A percentile compares a stretch with the other conserved stretches of the same genome.
phyloP scores from a whole-genome alignment of 2,888 invertebrate species.

The Opisthograptis luteolata region DNA sequence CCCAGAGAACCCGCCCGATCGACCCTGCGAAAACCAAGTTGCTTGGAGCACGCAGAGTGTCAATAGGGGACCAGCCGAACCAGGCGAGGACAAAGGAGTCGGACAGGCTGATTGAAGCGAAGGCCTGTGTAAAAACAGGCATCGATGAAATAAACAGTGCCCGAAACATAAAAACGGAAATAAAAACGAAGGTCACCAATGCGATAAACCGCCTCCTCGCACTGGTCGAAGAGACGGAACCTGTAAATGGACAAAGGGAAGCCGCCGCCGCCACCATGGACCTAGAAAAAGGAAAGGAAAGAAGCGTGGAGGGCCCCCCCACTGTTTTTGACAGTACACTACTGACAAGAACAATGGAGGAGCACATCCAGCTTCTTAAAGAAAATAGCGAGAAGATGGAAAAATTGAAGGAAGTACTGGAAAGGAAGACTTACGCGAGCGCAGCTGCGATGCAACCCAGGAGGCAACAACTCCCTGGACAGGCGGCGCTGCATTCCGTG shows the following conservation, averaged over 20 bases:
- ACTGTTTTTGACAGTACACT: neutral
- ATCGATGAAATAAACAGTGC: neutral
- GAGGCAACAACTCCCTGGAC: neutral
- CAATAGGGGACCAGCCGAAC: neutral
- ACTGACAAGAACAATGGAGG: neutral
- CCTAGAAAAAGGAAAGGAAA: no score
- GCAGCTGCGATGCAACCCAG: neutral
- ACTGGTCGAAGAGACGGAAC: neutral
- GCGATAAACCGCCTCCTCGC: neutral
- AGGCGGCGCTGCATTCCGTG: constrained; percentile 9
- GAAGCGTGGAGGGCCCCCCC: neutral
- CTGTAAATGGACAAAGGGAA: neutral
- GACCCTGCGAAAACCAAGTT: no score
- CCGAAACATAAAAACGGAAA: neutral
- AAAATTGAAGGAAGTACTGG: neutral
- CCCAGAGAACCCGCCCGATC: no score
- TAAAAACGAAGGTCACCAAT: neutral
- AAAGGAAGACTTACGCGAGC: neutral
- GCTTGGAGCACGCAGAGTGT: neutral
- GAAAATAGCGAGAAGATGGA: neutral
- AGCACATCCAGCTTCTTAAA: neutral
- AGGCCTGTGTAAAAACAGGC: neutral
- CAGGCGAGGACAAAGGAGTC: neutral
- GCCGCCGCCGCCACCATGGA: no score
- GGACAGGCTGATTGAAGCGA: no score